These are phyloP conservation scores for Poecilia picta DNA, from an alignment of 2,797 vertebrate genomes.

Conservation along the genomic window DNA sequence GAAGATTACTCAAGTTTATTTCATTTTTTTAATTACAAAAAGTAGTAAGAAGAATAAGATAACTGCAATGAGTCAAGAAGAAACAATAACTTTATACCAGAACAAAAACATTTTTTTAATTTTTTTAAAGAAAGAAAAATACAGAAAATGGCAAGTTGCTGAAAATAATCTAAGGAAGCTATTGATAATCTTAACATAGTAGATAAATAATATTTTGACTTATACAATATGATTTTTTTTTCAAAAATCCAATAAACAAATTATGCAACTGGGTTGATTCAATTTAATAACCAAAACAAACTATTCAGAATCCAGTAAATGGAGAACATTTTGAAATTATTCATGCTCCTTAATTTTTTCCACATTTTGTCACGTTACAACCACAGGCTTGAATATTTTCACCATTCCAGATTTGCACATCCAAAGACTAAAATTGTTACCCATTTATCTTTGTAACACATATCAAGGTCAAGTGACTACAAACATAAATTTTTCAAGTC, in stretches of 20 bases:
- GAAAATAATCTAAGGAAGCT: background rate
- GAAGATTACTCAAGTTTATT: background rate
- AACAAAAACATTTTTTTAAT: background rate
- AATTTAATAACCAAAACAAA: background rate
- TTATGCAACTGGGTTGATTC: background rate
- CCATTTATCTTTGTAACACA: background rate
- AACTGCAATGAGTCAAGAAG: background rate
- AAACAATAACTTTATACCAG: background rate
- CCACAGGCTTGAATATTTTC: background rate
- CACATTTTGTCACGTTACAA: background rate
- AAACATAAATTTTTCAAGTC: background rate
- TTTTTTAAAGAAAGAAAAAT: background rate
- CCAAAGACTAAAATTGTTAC: background rate
- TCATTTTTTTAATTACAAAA: background rate
- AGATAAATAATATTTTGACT: background rate
- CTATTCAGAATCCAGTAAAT: background rate
- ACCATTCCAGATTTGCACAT: background rate
- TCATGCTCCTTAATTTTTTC: background rate
- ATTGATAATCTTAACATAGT: background rate
- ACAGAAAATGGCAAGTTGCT: background rate
- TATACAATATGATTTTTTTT: too few species aligned
- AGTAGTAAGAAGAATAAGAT: background rate
- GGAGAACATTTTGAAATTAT: background rate
- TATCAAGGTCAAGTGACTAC: background rate
- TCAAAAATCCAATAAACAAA: background rate